Evolutionary conservation across 1,140 invertebrate genomes (phyloP).

Genomic region (Drosophila hydei): DNA sequence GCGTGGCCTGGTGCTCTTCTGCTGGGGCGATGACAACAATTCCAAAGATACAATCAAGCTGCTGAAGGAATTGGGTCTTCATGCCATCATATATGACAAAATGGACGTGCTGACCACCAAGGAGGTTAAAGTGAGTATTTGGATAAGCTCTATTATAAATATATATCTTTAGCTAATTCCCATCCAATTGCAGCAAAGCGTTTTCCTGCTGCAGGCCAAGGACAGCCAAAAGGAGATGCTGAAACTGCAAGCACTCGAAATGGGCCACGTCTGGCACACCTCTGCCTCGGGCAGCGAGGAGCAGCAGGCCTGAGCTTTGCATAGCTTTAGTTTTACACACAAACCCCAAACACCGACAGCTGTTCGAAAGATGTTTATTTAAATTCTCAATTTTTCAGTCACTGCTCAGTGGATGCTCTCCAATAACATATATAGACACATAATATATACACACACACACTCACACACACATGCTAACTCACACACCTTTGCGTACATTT

Average conservation of each 20-base stretch:
- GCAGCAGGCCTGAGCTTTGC: conserved; percentile 55
- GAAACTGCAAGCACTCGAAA: conserved; percentile 76
- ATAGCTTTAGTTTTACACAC: background rate
- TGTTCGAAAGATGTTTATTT: conserved; percentile 15
- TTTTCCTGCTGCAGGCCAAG: conserved; percentile 91
- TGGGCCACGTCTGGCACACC: conserved; percentile 75
- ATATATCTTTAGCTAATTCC: background rate
- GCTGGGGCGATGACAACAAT: conserved; percentile 98
- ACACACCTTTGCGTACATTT: conserved; percentile 18
- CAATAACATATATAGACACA: background rate
- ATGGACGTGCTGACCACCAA: conserved; percentile 92
- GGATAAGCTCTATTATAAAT: background rate
- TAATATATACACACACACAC: background rate
- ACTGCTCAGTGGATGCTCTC: conserved; percentile 10
- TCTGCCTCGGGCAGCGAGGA: conserved; percentile 59
- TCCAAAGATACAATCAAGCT: conserved; percentile 93
- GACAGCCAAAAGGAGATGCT: conserved; percentile 88
- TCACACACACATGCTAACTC: conserved; percentile 22
- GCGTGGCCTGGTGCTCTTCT: conserved; percentile 93
- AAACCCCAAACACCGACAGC: conserved; percentile 4
- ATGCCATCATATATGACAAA: conserved; percentile 97
- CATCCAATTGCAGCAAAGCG: conserved; percentile 86
- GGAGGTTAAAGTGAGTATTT: conserved; percentile 89
- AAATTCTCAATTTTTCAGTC: conserved; percentile 6
- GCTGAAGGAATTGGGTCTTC: conserved; percentile 93